These are phyloP conservation scores for Antheraea assamensis DNA, from an alignment of 2,888 invertebrate genomes.

Conservation along the genomic window DNA sequence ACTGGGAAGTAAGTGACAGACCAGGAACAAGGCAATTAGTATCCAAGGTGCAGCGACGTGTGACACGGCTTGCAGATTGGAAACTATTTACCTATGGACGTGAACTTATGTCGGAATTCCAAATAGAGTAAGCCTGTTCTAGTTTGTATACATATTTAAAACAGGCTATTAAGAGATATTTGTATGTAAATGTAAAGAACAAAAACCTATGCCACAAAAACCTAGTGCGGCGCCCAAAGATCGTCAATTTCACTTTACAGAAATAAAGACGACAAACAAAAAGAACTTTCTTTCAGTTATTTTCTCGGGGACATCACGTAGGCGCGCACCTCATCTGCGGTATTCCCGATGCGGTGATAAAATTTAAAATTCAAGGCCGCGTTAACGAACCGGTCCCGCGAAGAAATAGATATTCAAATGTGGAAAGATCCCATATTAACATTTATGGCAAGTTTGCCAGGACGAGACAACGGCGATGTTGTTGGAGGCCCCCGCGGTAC, in stretches of 20 bases:
- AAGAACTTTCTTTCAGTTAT: conserved; percentile 68
- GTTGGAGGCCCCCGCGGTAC: conserved; percentile 53
- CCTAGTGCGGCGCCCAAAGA: conserved; percentile 30
- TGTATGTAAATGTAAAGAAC: not conserved
- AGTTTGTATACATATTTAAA: not conserved
- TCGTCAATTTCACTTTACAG: conserved; percentile 53
- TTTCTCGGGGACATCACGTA: conserved; percentile 76
- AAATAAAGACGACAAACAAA: conserved; percentile 67
- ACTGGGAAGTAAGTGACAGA: conserved; percentile 29
- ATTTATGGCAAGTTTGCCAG: conserved; percentile 82
- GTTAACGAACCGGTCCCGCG: conserved; percentile 82
- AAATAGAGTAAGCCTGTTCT: not conserved
- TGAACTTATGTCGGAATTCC: conserved; percentile 4
- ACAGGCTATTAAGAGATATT: not conserved
- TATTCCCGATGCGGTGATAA: conserved; percentile 76
- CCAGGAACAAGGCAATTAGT: conserved; percentile 48
- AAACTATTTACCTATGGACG: conserved; percentile 14
- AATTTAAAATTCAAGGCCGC: conserved; percentile 83
- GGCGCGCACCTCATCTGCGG: conserved; percentile 80
- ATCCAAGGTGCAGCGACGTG: conserved; percentile 44
- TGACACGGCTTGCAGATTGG: conserved; percentile 30
- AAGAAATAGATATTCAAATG: conserved; percentile 83
- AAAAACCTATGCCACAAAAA: conserved; percentile 2
- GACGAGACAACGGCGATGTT: conserved; percentile 73
- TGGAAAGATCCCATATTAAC: conserved; percentile 82